Base-by-base conservation (phyloP, 2,888 invertebrate species). In the Augochlorella aurata region DNA sequence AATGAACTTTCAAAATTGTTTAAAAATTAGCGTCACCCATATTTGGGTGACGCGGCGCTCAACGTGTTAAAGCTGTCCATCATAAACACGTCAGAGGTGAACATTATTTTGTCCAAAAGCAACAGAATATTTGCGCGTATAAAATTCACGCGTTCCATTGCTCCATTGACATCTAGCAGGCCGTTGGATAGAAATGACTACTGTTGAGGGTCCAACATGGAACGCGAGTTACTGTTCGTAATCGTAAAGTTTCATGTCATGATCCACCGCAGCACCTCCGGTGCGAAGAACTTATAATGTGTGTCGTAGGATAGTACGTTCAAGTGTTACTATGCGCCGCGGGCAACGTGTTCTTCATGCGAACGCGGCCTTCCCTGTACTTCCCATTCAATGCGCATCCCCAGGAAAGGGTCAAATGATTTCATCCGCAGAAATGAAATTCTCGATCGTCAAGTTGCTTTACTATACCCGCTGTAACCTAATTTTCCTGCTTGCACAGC, bases 311-410 rank as follows among this genome's bases (percentile, higher is more conserved):
- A 21, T 68, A 72, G 67, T 61, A 80, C 67, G 50, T 63, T 77
- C 29, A 45, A 68, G 72, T 77, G 72, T 80, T 80, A 80, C 77
- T 78, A 80, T 78, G 78, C 72, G 52, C 21, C 50, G 80, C 47
- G 68, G 52, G 78, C 72, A 72, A 80, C 78, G 78, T 72, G 67
- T 58, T 45, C 68, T 80, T 77, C 61, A 24, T 68, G 68, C 78
- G 68, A 44, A 52, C 52, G 47, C 61, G 52, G 58, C 47, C 71
- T 58, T 58, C 21, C 29, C n/a, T 16, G 38, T 24, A 78, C 52
- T 78, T 77, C 77, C 77, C 63, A 80, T 80, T 72, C 68, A 68
- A 63, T 47, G 80, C 24, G 68, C 80, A 29, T 29, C 78, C 38
- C 72, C 8, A 14, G 18, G 67, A 77, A 72, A 68, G 72, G 67